These are phyloP conservation scores for Emydocephalus ijimae DNA, from an alignment of 2,113 vertebrate genomes.

Conservation along the genomic window DNA sequence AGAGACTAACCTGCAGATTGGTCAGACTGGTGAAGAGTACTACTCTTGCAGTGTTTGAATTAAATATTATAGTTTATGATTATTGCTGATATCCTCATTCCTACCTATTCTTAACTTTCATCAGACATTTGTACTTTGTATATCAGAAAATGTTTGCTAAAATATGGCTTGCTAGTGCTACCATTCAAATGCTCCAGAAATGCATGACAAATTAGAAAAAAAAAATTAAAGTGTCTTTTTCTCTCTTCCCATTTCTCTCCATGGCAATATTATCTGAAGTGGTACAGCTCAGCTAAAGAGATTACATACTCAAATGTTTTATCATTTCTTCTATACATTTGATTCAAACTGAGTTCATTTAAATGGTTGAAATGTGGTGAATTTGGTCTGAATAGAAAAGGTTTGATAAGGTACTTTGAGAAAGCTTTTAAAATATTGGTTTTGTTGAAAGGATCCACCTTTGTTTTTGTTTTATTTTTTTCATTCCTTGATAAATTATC, in stretches of 20 bases:
- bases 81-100: background rate
- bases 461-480: background rate
- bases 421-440: slow-evolving; percentile 23
- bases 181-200: slow-evolving; percentile 65
- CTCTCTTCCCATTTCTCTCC: background rate
- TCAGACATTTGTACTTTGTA: background rate
- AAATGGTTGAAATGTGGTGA: slow-evolving; percentile 4
- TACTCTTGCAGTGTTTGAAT: background rate
- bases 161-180: slow-evolving; percentile 31
- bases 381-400: background rate
- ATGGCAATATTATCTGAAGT: background rate
- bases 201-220: slow-evolving; percentile 49
- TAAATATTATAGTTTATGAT: background rate
- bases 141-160: slow-evolving; percentile 9
- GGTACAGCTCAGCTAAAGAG: slow-evolving; percentile 13
- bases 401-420: slow-evolving; percentile 20
- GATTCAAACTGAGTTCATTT: slow-evolving; percentile 25
- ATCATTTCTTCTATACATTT: slow-evolving; percentile 39
- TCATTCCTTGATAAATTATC: background rate
- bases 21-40: background rate
- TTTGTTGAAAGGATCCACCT: background rate
- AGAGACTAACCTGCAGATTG: too few species aligned
- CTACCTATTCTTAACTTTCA: background rate
- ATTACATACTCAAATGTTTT: slow-evolving; percentile 41
- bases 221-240: slow-evolving; percentile 46